A percentile compares a stretch with the other conserved stretches of the same genome.
Conservation (phyloP, 2,888 invertebrate species). For the Polydrusus tereticollis region DNA sequence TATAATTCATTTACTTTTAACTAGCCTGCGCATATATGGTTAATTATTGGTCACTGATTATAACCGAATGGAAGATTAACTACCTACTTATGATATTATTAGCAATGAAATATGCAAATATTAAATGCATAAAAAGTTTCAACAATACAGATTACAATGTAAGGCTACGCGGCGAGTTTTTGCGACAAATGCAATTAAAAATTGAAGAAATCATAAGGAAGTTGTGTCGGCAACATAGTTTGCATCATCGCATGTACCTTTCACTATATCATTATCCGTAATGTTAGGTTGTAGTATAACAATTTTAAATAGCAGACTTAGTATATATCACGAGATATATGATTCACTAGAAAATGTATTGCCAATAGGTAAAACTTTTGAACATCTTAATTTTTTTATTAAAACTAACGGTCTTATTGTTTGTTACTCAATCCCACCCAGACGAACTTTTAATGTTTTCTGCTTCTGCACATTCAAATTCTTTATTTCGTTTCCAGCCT, state of each 20-base stretch:
- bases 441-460: too few species aligned
- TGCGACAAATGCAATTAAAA: conserved; percentile 19
- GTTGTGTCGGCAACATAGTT: conserved; percentile 33
- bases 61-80: too few species aligned
- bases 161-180: neutral
- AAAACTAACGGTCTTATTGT: too few species aligned
- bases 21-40: too few species aligned
- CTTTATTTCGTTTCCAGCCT: too few species aligned
- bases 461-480: too few species aligned
- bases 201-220: conserved; percentile 30
- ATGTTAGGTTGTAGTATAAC: conserved; percentile 18
- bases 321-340: neutral
- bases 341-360: too few species aligned
- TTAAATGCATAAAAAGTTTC: neutral
- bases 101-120: neutral
- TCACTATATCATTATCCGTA: conserved; percentile 34
- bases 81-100: neutral
- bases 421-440: too few species aligned
- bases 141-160: neutral
- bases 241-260: conserved; percentile 38
- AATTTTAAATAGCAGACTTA: neutral
- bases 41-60: too few species aligned
- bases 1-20: too few species aligned
- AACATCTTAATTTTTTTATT: too few species aligned
- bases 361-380: too few species aligned